These are phyloP conservation scores for Mustela nigripes DNA, from an alignment of 2,113 vertebrate species.

Conservation along the genomic window DNA sequence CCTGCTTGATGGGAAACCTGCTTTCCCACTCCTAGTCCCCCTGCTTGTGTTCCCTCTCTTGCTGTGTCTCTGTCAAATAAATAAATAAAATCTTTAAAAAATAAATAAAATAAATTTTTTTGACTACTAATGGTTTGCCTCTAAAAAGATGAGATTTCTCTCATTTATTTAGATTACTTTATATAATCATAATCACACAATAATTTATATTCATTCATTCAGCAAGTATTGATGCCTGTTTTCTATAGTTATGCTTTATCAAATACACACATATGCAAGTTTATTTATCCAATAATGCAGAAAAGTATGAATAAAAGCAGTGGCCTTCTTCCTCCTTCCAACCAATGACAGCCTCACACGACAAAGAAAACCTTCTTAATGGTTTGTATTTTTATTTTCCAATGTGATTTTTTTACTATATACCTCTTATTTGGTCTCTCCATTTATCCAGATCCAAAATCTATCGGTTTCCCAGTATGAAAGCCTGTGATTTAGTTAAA, in stretches of 20 bases:
- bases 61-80: no score
- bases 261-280: background rate
- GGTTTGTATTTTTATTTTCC: background rate
- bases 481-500: background rate
- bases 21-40: no score
- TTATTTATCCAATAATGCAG: background rate
- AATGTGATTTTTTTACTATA: background rate
- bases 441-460: background rate
- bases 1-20: no score
- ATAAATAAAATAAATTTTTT: no score
- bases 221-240: background rate
- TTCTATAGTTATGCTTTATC: background rate
- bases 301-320: background rate
- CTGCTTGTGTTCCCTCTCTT: no score
- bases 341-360: background rate
- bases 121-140: background rate
- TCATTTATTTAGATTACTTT: conserved; percentile 14
- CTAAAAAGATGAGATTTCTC: background rate
- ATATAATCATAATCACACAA: background rate
- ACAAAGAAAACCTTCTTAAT: background rate
- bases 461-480: background rate
- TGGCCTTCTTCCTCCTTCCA: background rate
- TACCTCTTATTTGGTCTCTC: background rate
- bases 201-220: background rate
- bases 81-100: no score